Base-by-base conservation (phyloP, 2,888 invertebrate genomes). In the Stenodera caucasica region DNA sequence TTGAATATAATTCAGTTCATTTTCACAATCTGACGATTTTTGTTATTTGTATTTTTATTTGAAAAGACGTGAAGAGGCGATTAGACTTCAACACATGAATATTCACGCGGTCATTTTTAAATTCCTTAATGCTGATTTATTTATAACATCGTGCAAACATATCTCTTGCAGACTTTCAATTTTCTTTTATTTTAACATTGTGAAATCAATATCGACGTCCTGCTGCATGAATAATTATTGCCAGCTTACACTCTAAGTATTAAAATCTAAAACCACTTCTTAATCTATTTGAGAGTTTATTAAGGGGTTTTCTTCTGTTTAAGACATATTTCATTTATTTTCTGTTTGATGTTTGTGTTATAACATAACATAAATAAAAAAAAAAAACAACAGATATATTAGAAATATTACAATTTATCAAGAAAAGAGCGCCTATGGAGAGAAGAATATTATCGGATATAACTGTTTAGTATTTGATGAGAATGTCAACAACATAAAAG, bases 41-140 rank as follows among this genome's bases (percentile, higher is more conserved):
- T 40, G 18, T 21, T 40, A 18, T 12, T 6, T 11, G 12, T 40
- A 4, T 21, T 11, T 40, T 6, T 11, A 40, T 40, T 40, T 11
- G 26, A 40, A 45, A 23, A 45, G 45, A 45, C n/a, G 23, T 6
- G 11, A 45, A 23, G 45, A n/a, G 0, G 12, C n/a, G 23, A 45
- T 45, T 45, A 23, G 23, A 54, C 40, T 53, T n/a, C 54, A 50
- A 40, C 58, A 62, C 56, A 63, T 60, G 63, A 63, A 60, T 63
- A 59, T 63, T 63, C 63, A 59, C 59, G 57, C 57, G 54, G 50
- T 57, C 57, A 63, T 59, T 63, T 63, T 63, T 51, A 62, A 62
- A 62, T 62, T 59, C 58, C 50, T 62, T 58, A 58, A 62, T 62
- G 56, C 53, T 58, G 58, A 58, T 62, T 62, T 62, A 62, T 62